Percentiles rank a stretch among this genome's conserved stretches.
Evolutionary conservation across 1,140 invertebrate species (phyloP).

Genomic region (Drosophila rufa): DNA sequence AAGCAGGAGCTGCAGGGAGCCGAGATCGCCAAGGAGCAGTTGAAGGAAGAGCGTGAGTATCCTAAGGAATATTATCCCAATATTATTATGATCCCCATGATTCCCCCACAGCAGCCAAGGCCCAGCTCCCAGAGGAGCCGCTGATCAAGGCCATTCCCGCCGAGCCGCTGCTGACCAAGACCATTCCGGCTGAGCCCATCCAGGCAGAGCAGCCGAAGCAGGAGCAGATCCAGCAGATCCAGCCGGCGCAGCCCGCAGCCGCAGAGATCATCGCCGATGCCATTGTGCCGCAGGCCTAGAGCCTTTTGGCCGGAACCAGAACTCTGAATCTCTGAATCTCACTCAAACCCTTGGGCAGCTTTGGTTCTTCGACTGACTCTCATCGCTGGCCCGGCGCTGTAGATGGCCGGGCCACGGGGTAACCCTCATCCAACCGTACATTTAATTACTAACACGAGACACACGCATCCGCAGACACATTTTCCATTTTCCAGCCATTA

Average conservation of each 20-base stretch:
- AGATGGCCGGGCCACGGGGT: slow-evolving; percentile 55
- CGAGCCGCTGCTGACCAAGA: slow-evolving; percentile 29
- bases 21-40: slow-evolving; percentile 45
- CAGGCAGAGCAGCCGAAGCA: slow-evolving; percentile 34
- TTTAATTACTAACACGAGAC: slow-evolving; percentile 71
- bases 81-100: background rate
- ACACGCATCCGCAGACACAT: slow-evolving; percentile 46
- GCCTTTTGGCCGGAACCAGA: slow-evolving; percentile 8
- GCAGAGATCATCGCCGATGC: slow-evolving; percentile 45
- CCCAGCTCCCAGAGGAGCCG: slow-evolving; percentile 31
- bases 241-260: slow-evolving; percentile 31
- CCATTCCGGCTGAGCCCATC: slow-evolving; percentile 34
- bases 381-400: slow-evolving; percentile 41
- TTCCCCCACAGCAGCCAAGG: slow-evolving; percentile 10
- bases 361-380: slow-evolving; percentile 74
- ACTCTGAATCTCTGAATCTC: slow-evolving; percentile 45
- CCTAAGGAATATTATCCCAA: accelerated
- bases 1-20: slow-evolving; percentile 46
- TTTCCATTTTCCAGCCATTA: slow-evolving; percentile 69
- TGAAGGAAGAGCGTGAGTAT: slow-evolving; percentile 60
- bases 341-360: slow-evolving; percentile 63
- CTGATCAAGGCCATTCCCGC: slow-evolving; percentile 44
- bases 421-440: slow-evolving; percentile 45
- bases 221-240: slow-evolving; percentile 36
- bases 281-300: slow-evolving; percentile 45